Conservation (phyloP, 1,140 invertebrate genomes). For the Solenopsis invicta region DNA sequence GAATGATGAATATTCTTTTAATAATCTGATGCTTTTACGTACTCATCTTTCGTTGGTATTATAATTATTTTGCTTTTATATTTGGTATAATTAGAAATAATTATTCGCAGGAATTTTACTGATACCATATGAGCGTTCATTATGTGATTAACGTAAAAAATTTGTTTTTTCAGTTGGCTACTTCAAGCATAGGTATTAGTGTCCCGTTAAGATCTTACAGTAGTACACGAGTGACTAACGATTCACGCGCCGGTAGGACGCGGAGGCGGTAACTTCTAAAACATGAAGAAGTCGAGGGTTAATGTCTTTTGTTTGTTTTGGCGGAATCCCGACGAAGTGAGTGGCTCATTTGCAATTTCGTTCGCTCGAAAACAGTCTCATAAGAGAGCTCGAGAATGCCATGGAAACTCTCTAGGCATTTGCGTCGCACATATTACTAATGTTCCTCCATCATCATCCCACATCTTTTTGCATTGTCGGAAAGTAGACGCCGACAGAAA, state of each 20-base stretch:
- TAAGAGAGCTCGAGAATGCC: conserved; percentile 43
- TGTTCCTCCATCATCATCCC: background rate
- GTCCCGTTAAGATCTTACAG: background rate
- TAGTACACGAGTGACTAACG: conserved; percentile 30
- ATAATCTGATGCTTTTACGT: background rate
- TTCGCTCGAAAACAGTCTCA: conserved; percentile 49
- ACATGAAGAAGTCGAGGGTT: conserved; percentile 67
- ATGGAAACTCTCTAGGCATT: conserved; percentile 38
- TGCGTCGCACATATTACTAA: conserved; percentile 2
- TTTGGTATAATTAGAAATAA: background rate
- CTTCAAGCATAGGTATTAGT: background rate
- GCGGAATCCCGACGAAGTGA: conserved; percentile 72
- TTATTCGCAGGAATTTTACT: background rate
- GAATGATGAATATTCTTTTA: background rate
- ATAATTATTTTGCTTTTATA: background rate
- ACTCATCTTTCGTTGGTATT: background rate
- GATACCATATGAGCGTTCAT: background rate
- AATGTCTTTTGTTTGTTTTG: conserved; percentile 76
- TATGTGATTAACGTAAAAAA: background rate
- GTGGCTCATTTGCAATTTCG: conserved; percentile 69
- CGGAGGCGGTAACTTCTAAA: conserved; percentile 47
- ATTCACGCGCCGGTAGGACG: background rate
- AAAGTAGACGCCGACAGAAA: conserved; percentile 23
- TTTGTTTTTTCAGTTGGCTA: background rate
- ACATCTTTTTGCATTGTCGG: conserved; percentile 21